Base-by-base conservation (phyloP, 2,113 vertebrate species). In the Pristiophorus japonicus region DNA sequence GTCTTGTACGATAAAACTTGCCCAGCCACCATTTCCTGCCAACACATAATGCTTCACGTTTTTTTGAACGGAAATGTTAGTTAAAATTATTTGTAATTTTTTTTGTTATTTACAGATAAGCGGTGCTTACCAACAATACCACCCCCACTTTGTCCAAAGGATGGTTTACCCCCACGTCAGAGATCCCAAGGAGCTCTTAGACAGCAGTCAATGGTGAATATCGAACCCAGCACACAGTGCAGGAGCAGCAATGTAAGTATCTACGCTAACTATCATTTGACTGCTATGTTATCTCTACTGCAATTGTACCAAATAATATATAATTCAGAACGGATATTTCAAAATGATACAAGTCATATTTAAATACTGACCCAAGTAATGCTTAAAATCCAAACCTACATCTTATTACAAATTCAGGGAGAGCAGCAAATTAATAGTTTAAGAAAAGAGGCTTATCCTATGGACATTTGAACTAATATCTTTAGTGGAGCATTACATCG, bases 41-140 rank as follows among this genome's bases (percentile, higher is more conserved):
- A 12, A 18, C 55, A 34, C 27, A 59, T 59, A 90, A 59, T 0
- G 12, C 12, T 90, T 90, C 27, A 59, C 47, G 59, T 14, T 34
- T 18, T 45, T 66, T 66, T 62, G n/a, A n/a, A 66, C 16, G 45
- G n/a, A 42, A 42, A 45, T 10, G 24, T 67, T 1, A 94, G 38
- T 24, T 66, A 27, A 66, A 94, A 94, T 27, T 12, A 3, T 27
- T 42, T 92, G 1, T 4, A 6, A 92, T 12, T 67, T 42, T n/a
- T n/a, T n/a, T n/a, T n/a, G n/a, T n/a, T n/a, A n/a, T n/a, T 94
- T 66, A 94, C 91, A 94, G 91, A 94, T 67, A 94, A 45, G 62
- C 62, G 65, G n/a, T 67, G 63, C 30, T 94, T 66, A 67, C 38
- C 38, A 34, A 45, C 18, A 3, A 27, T 42, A 24, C 63, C 91